These are phyloP conservation scores for Rhincodon typus DNA, from an alignment of 2,797 vertebrate species.

Conservation along the genomic window DNA sequence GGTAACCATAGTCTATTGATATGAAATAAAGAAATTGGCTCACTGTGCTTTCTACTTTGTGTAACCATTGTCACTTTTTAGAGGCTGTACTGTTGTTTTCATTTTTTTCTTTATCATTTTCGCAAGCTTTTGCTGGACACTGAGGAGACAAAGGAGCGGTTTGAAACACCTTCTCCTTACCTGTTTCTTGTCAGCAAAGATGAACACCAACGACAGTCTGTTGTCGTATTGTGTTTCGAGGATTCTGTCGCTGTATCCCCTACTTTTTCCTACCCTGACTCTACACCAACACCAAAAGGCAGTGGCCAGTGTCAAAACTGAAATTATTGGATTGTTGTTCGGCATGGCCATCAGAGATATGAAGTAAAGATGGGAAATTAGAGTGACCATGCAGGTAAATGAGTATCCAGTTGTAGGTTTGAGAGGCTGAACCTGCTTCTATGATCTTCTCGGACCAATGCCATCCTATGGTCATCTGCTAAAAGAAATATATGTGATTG, in stretches of 20 bases:
- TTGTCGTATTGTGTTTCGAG: neutral
- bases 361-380: neutral
- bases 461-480: neutral
- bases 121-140: neutral
- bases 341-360: neutral
- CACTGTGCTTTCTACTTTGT: neutral
- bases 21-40: neutral
- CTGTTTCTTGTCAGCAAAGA: neutral
- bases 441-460: neutral
- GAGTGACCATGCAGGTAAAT: neutral
- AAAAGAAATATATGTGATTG: neutral
- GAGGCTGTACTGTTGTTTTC: neutral
- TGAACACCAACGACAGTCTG: neutral
- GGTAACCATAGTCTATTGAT: too few species aligned
- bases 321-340: neutral
- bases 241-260: neutral
- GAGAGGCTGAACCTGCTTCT: neutral
- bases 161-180: neutral
- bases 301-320: neutral
- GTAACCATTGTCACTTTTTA: neutral
- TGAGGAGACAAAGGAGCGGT: neutral
- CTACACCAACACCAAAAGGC: neutral
- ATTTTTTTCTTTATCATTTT: neutral
- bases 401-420: neutral
- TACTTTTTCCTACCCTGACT: neutral